Evolutionary conservation across 2,888 invertebrate genomes (phyloP).

Genomic region (Spisula solida): DNA sequence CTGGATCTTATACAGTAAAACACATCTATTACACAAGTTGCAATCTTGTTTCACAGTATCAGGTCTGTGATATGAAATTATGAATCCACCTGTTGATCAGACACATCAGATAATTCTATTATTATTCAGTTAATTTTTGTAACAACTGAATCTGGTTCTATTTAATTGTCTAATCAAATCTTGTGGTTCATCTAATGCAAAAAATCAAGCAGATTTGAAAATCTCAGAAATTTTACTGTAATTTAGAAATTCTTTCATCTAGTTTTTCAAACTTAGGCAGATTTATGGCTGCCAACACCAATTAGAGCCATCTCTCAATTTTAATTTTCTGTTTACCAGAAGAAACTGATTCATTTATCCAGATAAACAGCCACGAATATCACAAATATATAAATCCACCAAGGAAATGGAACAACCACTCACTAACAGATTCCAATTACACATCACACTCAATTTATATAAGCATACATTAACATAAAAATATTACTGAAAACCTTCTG

Average conservation of each 20-base stretch:
- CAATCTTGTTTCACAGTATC: background rate
- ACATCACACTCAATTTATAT: background rate
- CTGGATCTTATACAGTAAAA: background rate
- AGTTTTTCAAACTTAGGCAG: too few species aligned
- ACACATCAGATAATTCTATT: background rate
- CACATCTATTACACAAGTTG: background rate
- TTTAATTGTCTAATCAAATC: constrained; percentile 5
- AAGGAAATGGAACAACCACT: background rate
- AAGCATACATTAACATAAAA: background rate
- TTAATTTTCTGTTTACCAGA: too few species aligned
- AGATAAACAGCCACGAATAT: background rate
- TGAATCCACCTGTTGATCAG: background rate
- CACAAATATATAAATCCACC: background rate
- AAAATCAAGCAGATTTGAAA: background rate
- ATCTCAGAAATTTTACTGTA: background rate
- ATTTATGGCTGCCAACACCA: too few species aligned
- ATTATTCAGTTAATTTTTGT: background rate
- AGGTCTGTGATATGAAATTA: background rate
- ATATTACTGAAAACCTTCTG: background rate
- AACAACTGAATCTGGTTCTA: constrained; percentile 12
- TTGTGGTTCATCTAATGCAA: background rate
- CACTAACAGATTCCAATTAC: background rate
- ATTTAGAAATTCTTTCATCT: too few species aligned
- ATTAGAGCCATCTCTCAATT: too few species aligned
- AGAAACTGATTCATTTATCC: too few species aligned